These are phyloP conservation scores for Vandiemenella viatica DNA, from an alignment of 2,888 invertebrate species.

Conservation along the genomic window DNA sequence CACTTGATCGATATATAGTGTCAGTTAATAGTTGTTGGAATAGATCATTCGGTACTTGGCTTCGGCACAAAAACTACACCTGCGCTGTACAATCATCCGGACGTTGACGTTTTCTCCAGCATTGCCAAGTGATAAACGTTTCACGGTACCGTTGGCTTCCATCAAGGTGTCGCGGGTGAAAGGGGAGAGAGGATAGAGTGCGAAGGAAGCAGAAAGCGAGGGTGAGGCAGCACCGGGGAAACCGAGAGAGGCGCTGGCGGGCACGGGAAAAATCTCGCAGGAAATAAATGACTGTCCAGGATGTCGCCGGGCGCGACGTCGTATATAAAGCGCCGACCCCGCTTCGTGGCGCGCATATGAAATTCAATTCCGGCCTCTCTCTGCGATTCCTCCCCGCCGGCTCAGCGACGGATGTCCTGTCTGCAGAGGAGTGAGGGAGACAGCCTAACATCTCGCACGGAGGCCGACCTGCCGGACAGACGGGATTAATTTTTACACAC, in stretches of 20 bases:
- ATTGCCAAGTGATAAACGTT: no score
- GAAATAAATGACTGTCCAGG: conserved; percentile 12
- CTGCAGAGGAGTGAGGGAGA: no score
- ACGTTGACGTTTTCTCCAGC: no score
- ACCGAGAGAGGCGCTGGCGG: conserved; percentile 4
- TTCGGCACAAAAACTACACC: no score
- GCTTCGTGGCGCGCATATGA: conserved; percentile 11
- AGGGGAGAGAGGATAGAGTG: conserved; percentile 3
- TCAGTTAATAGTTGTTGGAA: no score
- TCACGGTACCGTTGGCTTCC: conserved; percentile 9
- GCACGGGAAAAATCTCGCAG: conserved; percentile 12
- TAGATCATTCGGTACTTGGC: no score
- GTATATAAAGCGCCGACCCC: not conserved
- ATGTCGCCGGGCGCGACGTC: not conserved
- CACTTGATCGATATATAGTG: no score
- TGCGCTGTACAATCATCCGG: no score
- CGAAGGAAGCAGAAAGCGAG: not conserved
- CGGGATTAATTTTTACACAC: conserved; percentile 11
- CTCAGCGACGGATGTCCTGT: no score
- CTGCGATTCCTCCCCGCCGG: not conserved
- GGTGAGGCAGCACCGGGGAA: not conserved
- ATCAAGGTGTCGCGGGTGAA: conserved; percentile 8
- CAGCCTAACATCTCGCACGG: not conserved
- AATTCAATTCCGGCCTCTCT: conserved; percentile 11
- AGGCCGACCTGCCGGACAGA: not conserved